Evolutionary conservation across 2,113 vertebrate species (phyloP).

Genomic region (Xiphophorus hellerii): DNA sequence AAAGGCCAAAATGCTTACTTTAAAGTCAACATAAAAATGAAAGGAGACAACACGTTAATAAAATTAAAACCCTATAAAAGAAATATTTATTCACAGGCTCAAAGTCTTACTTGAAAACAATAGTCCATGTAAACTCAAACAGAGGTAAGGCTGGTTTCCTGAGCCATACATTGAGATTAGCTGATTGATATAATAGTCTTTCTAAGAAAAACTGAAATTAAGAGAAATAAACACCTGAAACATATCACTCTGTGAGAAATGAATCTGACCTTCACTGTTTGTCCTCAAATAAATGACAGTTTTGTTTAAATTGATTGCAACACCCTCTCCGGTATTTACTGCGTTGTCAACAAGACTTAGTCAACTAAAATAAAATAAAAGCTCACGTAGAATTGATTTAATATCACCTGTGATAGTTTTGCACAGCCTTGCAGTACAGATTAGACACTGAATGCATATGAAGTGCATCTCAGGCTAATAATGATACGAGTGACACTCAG

Average conservation of each 20-base stretch:
- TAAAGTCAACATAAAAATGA: neutral
- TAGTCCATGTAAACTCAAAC: neutral
- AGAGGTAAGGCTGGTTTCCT: neutral
- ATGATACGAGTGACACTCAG: neutral
- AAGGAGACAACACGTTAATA: neutral
- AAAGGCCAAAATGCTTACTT: neutral
- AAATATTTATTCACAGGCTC: neutral
- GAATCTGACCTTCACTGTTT: neutral
- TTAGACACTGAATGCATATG: neutral
- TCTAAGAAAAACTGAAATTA: neutral
- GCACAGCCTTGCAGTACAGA: neutral
- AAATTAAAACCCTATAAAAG: neutral
- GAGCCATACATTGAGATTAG: neutral
- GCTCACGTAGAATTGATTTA: neutral
- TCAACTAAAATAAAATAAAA: too few species aligned
- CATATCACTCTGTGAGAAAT: neutral
- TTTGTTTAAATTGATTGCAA: too few species aligned
- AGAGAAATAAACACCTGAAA: neutral
- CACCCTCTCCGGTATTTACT: too few species aligned
- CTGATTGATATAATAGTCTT: neutral
- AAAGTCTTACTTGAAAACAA: neutral
- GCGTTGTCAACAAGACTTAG: too few species aligned
- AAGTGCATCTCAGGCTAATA: neutral
- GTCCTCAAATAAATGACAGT: neutral
- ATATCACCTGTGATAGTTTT: neutral